phyloP scores from a whole-genome alignment of 2,797 vertebrate genomes.

The Uromys caudimaculatus region DNA sequence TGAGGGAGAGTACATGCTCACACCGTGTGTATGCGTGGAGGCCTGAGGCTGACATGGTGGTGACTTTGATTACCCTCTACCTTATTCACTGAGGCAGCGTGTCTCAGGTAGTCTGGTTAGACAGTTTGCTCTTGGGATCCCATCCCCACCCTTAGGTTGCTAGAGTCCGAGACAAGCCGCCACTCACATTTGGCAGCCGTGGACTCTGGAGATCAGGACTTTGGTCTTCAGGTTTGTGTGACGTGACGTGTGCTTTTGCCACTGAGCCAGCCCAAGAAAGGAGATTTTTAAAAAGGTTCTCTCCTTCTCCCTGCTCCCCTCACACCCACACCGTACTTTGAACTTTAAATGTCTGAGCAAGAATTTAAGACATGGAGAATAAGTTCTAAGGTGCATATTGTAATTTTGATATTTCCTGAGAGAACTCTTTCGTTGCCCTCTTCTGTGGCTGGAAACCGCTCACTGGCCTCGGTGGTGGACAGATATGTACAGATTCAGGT shows the following conservation, averaged over 20 bases:
- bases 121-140: neutral
- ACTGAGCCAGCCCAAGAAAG: neutral
- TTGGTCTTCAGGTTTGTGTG: neutral
- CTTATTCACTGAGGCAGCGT: neutral
- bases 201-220: neutral
- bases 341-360: constrained; percentile 46
- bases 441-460: neutral
- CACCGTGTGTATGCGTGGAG: neutral
- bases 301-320: too few relatives aligned
- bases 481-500: neutral
- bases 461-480: neutral
- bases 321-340: neutral
- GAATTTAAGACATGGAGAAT: constrained; percentile 17
- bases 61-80: neutral
- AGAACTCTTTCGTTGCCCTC: neutral
- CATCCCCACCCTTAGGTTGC: neutral
- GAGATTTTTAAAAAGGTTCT: neutral
- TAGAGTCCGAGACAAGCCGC: neutral
- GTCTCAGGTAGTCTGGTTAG: neutral
- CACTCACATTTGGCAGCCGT: neutral
- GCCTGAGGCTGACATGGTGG: neutral
- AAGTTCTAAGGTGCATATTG: constrained; percentile 10
- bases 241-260: neutral
- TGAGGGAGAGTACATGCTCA: neutral
- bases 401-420: neutral